phyloP scores from a whole-genome alignment of 2,888 invertebrate genomes.

The Leucozona laternaria region DNA sequence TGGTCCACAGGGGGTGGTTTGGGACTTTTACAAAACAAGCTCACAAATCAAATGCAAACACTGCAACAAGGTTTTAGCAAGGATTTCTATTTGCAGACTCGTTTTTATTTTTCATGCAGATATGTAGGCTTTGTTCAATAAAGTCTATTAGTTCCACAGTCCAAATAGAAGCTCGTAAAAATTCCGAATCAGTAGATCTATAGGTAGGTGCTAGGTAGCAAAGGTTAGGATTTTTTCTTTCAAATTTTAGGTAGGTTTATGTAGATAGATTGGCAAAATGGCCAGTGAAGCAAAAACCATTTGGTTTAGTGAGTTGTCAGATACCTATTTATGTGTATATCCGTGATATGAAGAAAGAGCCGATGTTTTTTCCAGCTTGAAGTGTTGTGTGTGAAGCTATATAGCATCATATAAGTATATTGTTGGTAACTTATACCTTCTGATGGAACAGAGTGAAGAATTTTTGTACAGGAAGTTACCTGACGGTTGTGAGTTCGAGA shows the following conservation, averaged over 20 bases:
- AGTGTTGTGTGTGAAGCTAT: not conserved
- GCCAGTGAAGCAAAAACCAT: constrained; percentile 20
- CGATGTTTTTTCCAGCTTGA: not conserved
- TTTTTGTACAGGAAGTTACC: too few species aligned
- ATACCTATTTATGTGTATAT: constrained; percentile 28
- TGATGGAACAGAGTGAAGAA: too few species aligned
- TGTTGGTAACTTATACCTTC: too few species aligned
- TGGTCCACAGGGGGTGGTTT: not conserved
- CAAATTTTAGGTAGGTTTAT: not conserved
- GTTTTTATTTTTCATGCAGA: constrained; percentile 11
- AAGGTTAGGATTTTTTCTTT: constrained; percentile 6
- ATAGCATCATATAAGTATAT: too few species aligned
- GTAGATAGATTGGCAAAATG: constrained; percentile 22
- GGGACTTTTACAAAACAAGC: constrained; percentile 29
- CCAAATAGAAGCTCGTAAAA: constrained; percentile 19
- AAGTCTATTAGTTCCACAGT: constrained; percentile 45
- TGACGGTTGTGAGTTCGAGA: too few species aligned
- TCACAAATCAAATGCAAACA: constrained; percentile 68
- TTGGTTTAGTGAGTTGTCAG: constrained; percentile 35
- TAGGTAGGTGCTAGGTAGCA: not conserved
- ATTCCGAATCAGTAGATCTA: not conserved
- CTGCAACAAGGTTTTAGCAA: constrained; percentile 33
- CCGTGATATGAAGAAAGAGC: not conserved
- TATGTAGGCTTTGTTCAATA: constrained; percentile 25
- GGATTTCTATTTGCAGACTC: not conserved